Base-by-base conservation (phyloP, 1,140 invertebrate genomes). In the Plectrocnemia conspersa region DNA sequence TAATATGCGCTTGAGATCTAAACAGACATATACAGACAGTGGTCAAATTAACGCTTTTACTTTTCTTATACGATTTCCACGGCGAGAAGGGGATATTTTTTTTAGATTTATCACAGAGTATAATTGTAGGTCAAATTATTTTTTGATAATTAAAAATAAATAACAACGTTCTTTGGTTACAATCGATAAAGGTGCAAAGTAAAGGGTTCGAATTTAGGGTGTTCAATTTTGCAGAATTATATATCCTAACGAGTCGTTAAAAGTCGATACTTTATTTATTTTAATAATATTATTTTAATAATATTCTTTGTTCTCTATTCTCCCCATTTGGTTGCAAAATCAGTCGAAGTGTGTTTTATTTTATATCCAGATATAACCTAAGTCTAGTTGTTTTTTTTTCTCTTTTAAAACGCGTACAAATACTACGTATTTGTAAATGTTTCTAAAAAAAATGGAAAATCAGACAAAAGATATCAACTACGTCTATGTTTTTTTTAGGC, bases 1-100 rank as follows among this genome's bases (percentile, higher is more conserved):
- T 47, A 54, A 60, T 38, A 60, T 45, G 40, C 53, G 44, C 53
- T 35, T 36, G 49, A 56, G 52, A 49, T 38, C 33, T 59, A 38
- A 22, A 48, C 25, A 48, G 32, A 41, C 2, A 50, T 24, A 35
- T n/a, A n/a, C 13, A 32, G 22, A 44, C n/a, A 52, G 15, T 54
- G 57, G 47, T 54, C 52, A 45, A 52, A 15, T 40, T 35, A 35
- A 15, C 32, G n/a, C 32, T 3, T 35, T 3, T 35, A 35, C 16
- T 4, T 11, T 35, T 35, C 11, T 35, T 35, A 35, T 3, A 35
- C 3, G 2, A 11, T 35, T 35, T 13, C n/a, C 3, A 35, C 3
- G 3, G 11, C n/a, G 16, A 35, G n/a, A 3, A 15, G 11, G 16
- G 16, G 3, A 35, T 35, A 35, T 11, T 4, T 35, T 35, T 35